Evolutionary conservation across 2,888 invertebrate species (phyloP), one percentile per base, ranked within the genome.

Genomic region (Acronicta aceris): DNA sequence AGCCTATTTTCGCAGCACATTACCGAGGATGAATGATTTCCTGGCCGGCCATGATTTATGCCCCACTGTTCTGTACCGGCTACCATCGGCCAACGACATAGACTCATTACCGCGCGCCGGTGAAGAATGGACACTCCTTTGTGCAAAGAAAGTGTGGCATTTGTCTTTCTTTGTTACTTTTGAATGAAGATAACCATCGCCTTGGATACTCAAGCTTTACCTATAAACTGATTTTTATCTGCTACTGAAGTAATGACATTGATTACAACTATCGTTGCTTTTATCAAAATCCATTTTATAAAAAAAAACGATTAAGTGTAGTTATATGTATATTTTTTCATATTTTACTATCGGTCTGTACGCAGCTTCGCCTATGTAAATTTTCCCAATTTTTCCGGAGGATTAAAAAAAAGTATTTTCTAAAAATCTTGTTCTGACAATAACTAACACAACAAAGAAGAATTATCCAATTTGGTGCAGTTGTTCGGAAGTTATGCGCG

Each of bases 1-100:
- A 94, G 93, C 91, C 90, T 91, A 92, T 94, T 93, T 93, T 93
- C 91, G 93, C 94, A 91, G 92, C 91, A 93, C 92, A 93, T 93
- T 94, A 94, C 88, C 69, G 89, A 92, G 92, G 90, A 93, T 93
- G 93, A 91, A 94, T 92, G 93, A 92, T 94, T 94, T 94, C 94
- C 94, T 93, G 92, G 88, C 81, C 85, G 76, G 85, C 85, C 88
- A 89, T 94, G 94, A 94, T 93, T 94, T 92, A 93, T 92, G 83
- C 78, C 77, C 81, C 84, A 84, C 65, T 67, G 76, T 73, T 77
- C 74, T 82, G 77, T 78, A 78, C 74, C 74, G 78, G 81, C 79
- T 81, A 81, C 81, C 77, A 76, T 51, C 72, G 56, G 52, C 71
- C 74, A 79, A 78, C 82, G 81, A 87, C 89, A 88, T 83, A 88